phyloP scores from a whole-genome alignment of 2,113 vertebrate species.

The Telmatochromis sp. region DNA sequence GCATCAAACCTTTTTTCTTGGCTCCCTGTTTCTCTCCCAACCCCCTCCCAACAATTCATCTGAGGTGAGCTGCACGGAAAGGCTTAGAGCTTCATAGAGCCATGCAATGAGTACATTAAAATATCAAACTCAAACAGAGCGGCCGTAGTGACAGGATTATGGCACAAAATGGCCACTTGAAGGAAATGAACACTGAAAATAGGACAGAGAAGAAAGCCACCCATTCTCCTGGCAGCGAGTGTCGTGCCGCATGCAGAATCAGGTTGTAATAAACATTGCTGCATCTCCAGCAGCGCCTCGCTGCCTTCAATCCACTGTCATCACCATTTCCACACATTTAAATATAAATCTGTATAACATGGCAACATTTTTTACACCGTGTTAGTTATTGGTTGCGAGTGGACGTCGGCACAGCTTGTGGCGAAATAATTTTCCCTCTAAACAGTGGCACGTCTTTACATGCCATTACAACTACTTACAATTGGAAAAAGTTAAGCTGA shows the following conservation, averaged over 20 bases:
- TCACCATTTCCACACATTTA: not conserved
- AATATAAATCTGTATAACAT: not conserved
- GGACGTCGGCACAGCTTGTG: not conserved
- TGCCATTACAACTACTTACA: not conserved
- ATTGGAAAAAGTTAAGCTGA: not conserved
- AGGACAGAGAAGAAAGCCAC: not conserved
- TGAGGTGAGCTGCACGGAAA: not conserved
- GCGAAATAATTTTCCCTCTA: slow-evolving; percentile 2
- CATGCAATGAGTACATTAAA: not conserved
- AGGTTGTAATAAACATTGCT: not conserved
- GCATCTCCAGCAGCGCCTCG: not conserved
- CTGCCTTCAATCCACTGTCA: not conserved
- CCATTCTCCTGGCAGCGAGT: not conserved
- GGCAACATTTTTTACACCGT: not conserved
- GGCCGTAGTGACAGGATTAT: slow-evolving; percentile 53
- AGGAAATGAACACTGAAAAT: slow-evolving; percentile 18
- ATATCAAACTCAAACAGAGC: slow-evolving; percentile 33
- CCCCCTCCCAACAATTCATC: not conserved
- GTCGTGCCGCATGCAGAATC: not conserved
- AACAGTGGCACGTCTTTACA: not conserved
- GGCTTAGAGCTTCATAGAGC: not conserved
- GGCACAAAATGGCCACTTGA: slow-evolving; percentile 32
- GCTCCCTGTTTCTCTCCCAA: not conserved
- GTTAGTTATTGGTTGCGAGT: slow-evolving; percentile 10
- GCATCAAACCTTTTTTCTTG: not conserved